Evolutionary conservation across 2,888 invertebrate genomes (phyloP).

Genomic region (Therioaphis trifolii): DNA sequence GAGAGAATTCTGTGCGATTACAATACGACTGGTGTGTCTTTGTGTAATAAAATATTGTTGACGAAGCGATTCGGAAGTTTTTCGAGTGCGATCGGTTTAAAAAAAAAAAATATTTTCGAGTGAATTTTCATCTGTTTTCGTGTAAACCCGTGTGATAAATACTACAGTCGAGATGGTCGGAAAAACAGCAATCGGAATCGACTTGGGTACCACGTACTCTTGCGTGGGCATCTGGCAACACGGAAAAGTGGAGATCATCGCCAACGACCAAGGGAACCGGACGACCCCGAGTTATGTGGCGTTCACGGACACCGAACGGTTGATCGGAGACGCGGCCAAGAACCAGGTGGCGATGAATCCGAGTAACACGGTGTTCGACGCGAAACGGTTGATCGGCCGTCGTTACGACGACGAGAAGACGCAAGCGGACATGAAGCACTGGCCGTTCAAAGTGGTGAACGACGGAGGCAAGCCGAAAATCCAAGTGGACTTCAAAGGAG

Average conservation of each 20-base stretch:
- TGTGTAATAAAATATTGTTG: too few relatives aligned
- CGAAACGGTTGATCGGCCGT: constrained; percentile 79
- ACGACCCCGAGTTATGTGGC: constrained; percentile 85
- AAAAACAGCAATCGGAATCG: constrained; percentile 78
- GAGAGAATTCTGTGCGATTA: too few relatives aligned
- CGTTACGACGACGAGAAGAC: constrained; percentile 79
- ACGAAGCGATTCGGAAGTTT: too few relatives aligned
- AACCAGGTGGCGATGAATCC: constrained; percentile 81
- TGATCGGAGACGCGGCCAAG: constrained; percentile 69
- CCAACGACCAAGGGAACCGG: constrained; percentile 84
- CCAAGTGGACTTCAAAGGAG: constrained; percentile 76
- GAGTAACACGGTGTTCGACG: constrained; percentile 81
- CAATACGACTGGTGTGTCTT: too few relatives aligned
- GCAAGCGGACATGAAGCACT: constrained; percentile 82
- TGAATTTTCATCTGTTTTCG: too few relatives aligned
- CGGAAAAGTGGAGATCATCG: constrained; percentile 85
- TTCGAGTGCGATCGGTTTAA: too few relatives aligned
- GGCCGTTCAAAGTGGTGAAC: constrained; percentile 82
- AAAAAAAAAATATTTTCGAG: too few relatives aligned
- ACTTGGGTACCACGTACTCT: constrained; percentile 88
- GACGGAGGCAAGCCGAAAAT: constrained; percentile 77
- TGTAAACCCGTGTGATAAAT: too few relatives aligned
- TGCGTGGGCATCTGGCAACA: constrained; percentile 86
- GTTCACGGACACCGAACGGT: constrained; percentile 72
- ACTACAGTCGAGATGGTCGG: constrained; percentile 14